Evolutionary conservation across 2,113 vertebrate species (phyloP).

Genomic region (Leptobrachium ailaonicum): DNA sequence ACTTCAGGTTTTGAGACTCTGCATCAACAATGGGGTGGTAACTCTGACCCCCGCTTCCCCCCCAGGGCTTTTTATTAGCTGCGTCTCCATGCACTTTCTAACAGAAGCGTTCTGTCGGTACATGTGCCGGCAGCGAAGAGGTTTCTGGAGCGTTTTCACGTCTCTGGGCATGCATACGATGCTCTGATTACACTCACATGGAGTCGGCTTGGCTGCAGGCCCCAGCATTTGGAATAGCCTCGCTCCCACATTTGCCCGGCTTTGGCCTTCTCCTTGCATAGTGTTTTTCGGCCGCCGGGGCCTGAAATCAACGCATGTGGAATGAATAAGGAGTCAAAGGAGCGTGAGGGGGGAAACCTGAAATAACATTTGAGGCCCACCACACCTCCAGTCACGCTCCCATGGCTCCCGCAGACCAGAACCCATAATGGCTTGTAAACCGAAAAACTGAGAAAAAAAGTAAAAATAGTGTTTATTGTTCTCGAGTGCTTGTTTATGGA

Average conservation of each 20-base stretch:
- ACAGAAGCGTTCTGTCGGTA: too few relatives aligned
- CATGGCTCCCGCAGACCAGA: conserved; percentile 31
- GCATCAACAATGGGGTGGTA: too few relatives aligned
- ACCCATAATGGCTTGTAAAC: neutral
- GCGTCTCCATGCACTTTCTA: too few relatives aligned
- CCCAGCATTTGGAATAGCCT: conserved; percentile 30
- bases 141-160: conserved; percentile 16
- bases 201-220: conserved; percentile 29
- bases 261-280: conserved; percentile 22
- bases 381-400: conserved; percentile 42
- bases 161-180: conserved; percentile 20
- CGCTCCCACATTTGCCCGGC: conserved; percentile 37
- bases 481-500: neutral
- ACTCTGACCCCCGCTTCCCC: too few relatives aligned
- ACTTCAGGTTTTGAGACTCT: too few relatives aligned
- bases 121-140: neutral
- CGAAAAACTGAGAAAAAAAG: neutral
- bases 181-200: conserved; percentile 22
- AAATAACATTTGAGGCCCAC: conserved; percentile 34
- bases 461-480: neutral
- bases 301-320: conserved; percentile 35
- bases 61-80: too few relatives aligned
- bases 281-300: conserved; percentile 18
- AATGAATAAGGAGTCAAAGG: conserved; percentile 41
- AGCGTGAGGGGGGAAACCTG: conserved; percentile 26